Evolutionary conservation across 2,113 vertebrate genomes (phyloP), one percentile per base, ranked within the genome.

Genomic region (Carassius auratus): DNA sequence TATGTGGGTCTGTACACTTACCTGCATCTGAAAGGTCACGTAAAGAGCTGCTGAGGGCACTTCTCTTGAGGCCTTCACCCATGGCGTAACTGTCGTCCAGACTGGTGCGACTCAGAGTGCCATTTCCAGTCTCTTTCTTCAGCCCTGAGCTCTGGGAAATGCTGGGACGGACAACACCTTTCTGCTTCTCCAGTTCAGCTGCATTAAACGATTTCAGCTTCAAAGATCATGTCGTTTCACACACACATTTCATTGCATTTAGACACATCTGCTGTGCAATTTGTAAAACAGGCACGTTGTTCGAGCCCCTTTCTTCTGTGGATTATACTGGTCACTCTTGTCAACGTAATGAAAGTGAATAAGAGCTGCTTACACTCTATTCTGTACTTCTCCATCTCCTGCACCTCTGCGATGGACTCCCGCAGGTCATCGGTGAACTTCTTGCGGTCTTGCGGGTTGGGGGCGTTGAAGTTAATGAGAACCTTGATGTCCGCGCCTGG

Each of bases 311-410:
- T 69, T 38, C 30, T 38, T 69, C 8, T 19, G 33, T 38, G 33
- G 66, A 69, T 30, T 19, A 36, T 36, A 3, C 30, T 36, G 66
- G 66, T 19, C 66, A 21, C 42, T 45, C 42, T 42, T 42, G 8
- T 42, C 42, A 42, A 42, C 8, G 8, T 42, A 42, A 42, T 42
- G 42, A 42, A 42, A 42, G 7, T 42, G 42, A 42, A 8, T 0
- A 23, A 26, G 33, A 87, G 91, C 96, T 80, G 91, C 98, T 97
- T 88, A 99, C 98, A 96, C 91, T 99, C 97, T 94, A 99, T 99
- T 89, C 97, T 95, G 94, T 98, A 98, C 90, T 99, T 99, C 94
- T 99, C 98, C 98, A 99, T 99, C 93, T 99, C 98, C 91, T 99
- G 98, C 79, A 99, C 97, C 89, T 99, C 97, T 0, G 97, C 97